Evolutionary conservation across 2,888 invertebrate species (phyloP), one percentile per base, ranked within the genome.

Genomic region (Ormyrus nitidulus): DNA sequence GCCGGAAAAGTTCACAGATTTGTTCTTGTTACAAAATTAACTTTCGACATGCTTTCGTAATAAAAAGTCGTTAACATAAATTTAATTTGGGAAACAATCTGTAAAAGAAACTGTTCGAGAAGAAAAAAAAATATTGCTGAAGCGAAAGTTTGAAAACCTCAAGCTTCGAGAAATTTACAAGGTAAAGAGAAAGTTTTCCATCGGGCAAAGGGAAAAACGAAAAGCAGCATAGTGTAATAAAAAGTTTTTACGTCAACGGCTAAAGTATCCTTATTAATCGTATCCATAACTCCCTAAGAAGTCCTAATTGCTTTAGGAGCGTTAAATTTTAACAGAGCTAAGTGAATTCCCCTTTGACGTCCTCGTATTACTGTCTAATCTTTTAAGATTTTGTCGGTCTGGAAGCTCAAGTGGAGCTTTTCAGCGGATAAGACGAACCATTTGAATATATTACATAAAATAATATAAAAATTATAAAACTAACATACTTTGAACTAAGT

Each of bases 181-280:
- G 48, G 59, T 59, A 59, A 46, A 13, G 58, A 9, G 19, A 70
- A 70, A 70, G 70, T 70, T 70, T 70, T 48, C 59, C 58, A 19
- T 6, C 13, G 19, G 10, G 5, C 1, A 49, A 44, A 62, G 53
- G 53, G 53, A 46, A 74, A 54, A 64, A 54, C 7, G 13, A 56
- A 56, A 48, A 53, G 46, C 6, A 59, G 51, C 19, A 46, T 46
- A n/a, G 49, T 62, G 19, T 56, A 54, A 66, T 34, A 51, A 51
- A 62, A 72, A 61, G 44, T 72, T 72, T 44, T 6, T 11, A 5
- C 62, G 6, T 62, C 53, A 13, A 56, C 11, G 6, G 13, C 2
- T 9, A 62, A 58, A 9, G 62, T 62, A 72, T 54, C 61, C n/a
- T 66, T 75, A 75, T 75, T 75, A 75, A 66, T 66, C 51, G 13